A percentile compares a stretch with the other conserved stretches of the same genome.
phyloP scores from a whole-genome alignment of 2,888 invertebrate species.

The Dinocampus coccinellae region DNA sequence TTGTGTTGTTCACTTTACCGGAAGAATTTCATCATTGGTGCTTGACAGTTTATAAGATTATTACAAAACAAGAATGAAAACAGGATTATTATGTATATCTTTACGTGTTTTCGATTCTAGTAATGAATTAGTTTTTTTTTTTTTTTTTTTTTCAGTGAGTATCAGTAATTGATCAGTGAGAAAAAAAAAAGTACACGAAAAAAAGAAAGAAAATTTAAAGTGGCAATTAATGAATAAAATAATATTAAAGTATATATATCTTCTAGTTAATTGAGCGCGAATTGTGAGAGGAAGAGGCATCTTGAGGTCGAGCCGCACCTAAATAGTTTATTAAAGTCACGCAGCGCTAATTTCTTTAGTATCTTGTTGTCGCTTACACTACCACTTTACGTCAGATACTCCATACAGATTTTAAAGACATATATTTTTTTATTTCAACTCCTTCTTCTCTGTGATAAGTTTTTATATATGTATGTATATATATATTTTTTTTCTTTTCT shows the following conservation, averaged over 20 bases:
- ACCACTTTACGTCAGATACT: constrained; percentile 12
- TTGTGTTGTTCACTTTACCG: constrained; percentile 20
- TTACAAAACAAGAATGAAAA: neutral
- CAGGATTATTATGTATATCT: neutral
- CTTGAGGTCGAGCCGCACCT: constrained; percentile 47
- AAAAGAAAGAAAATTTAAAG: too few species aligned
- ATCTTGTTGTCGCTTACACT: constrained; percentile 27
- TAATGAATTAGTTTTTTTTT: too few species aligned
- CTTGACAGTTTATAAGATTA: constrained; percentile 20
- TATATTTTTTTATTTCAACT: neutral
- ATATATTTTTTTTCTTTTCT: constrained; percentile 30
- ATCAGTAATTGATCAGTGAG: neutral
- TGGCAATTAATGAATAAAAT: too few species aligned
- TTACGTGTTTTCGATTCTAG: neutral
- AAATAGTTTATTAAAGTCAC: constrained; percentile 23
- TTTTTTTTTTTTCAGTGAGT: too few species aligned
- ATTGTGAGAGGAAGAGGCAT: constrained; percentile 35
- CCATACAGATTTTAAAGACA: constrained; percentile 21
- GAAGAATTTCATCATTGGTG: constrained; percentile 26
- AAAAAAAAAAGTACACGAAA: neutral
- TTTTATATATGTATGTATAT: too few species aligned
- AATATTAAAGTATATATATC: constrained; percentile 24
- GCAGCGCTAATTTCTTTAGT: constrained; percentile 34
- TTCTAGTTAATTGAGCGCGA: neutral
- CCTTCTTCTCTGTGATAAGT: constrained; percentile 2